Base-by-base conservation (phyloP, 1,140 invertebrate species). In the Drosophila repleta region DNA sequence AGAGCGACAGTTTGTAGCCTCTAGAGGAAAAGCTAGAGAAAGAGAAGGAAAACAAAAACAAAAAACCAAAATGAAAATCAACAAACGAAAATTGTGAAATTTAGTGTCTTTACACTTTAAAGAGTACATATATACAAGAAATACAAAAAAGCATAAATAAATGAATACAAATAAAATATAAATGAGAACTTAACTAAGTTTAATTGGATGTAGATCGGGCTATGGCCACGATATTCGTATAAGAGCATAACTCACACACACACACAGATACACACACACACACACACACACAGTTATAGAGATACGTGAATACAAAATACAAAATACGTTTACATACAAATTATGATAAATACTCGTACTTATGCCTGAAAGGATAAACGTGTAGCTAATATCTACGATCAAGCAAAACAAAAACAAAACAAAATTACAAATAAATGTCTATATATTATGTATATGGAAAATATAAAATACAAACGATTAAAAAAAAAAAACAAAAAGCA, bases 341-440 rank as follows among this genome's bases (percentile, higher is more conserved):
- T 83, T 62, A 83, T 84, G 45, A 68, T 81, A 81, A 55, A 66
- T 72, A 85, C 77, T 87, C 81, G 82, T 87, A 82, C 60, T 78
- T 85, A 82, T 75, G 82, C 82, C 82, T 85, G 82, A 87, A 85
- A 85, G 82, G 84, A 89, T 87, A 83, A 82, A 83, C 79, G 76
- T 88, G 67, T 88, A 90, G 84, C 11, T 90, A 79, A 97, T 43
- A 43, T 98, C 97, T 97, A 97, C 74, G 97, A 98, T 35, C 93
- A 98, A 74, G 13, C n/a, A 17, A n/a, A 43, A 39, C 37, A 51
- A 69, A 70, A 64, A 45, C 65, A 73, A 51, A 69, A 29, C 58
- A 78, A 88, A 66, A 76, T 79, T 76, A 87, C 71, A 88, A 82
- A 79, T 87, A 83, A 87, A 87, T 87, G 82, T 85, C 82, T 85